Conservation (phyloP, 1,140 invertebrate species). For the Zaprionus kolodkinae region DNA sequence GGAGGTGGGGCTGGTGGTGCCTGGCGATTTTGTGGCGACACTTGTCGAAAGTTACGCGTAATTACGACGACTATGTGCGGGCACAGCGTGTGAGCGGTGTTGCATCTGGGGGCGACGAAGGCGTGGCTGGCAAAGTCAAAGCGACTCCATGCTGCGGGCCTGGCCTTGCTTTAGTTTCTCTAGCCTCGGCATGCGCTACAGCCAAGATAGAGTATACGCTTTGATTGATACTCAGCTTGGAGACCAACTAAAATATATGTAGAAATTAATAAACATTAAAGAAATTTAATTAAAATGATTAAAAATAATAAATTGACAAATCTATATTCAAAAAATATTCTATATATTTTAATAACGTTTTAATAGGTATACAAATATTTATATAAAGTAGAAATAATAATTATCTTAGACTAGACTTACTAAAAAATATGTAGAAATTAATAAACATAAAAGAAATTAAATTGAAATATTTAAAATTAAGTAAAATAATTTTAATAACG, state of each 20-base stretch:
- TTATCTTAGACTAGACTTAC: too few relatives aligned
- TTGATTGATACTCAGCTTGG: neutral
- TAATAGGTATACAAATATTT: too few relatives aligned
- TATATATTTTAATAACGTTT: too few relatives aligned
- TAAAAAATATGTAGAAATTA: neutral
- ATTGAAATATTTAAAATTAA: neutral
- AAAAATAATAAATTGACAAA: too few relatives aligned
- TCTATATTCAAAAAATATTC: too few relatives aligned
- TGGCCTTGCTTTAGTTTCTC: slow-evolving; percentile 34
- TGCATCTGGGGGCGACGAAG: slow-evolving; percentile 16
- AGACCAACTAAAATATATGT: neutral
- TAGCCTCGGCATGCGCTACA: slow-evolving; percentile 21
- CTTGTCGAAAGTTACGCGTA: slow-evolving; percentile 81
- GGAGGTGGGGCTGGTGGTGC: neutral
- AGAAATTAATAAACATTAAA: neutral
- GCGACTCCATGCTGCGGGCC: slow-evolving; percentile 40
- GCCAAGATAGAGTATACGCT: neutral
- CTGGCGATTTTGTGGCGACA: slow-evolving; percentile 75
- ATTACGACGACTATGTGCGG: slow-evolving; percentile 71
- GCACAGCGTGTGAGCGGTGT: slow-evolving; percentile 27
- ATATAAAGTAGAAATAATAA: too few relatives aligned
- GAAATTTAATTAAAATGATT: neutral
- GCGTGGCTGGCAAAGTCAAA: slow-evolving; percentile 41
- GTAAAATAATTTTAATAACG: neutral
- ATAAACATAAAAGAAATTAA: too few relatives aligned